Evolutionary conservation across 2,797 vertebrate genomes (phyloP).

Genomic region (Anniella stebbinsi): DNA sequence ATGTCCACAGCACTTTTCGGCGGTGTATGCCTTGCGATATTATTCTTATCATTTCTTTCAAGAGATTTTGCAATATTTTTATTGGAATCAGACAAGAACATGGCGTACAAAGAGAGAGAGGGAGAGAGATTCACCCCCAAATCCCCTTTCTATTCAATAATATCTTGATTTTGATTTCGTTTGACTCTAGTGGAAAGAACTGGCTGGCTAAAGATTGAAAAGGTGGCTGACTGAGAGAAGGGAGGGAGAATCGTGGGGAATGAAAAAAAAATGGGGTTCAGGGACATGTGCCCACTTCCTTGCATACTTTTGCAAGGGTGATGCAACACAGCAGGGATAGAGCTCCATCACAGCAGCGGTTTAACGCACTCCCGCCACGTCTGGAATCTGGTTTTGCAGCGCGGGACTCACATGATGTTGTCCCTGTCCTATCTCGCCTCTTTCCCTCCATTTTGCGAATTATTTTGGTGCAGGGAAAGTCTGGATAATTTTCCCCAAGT

Average conservation of each 20-base stretch:
- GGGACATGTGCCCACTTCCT: background rate
- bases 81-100: conserved; percentile 12
- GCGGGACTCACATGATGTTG: too few relatives aligned
- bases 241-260: background rate
- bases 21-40: too few relatives aligned
- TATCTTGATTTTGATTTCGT: background rate
- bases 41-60: background rate
- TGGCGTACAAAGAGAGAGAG: background rate
- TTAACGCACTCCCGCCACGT: too few relatives aligned
- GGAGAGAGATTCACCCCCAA: background rate
- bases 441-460: too few relatives aligned
- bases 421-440: too few relatives aligned
- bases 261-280: background rate
- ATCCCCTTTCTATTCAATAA: background rate
- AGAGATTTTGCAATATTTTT: conserved; percentile 5
- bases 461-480: too few relatives aligned
- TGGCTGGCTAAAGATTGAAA: background rate
- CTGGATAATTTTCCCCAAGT: too few relatives aligned
- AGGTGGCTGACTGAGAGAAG: too few relatives aligned
- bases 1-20: background rate
- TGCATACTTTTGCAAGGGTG: background rate
- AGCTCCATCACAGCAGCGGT: too few relatives aligned
- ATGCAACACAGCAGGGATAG: too few relatives aligned
- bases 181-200: background rate
- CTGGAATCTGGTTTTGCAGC: too few relatives aligned